Base-by-base conservation (phyloP, 2,113 vertebrate genomes). In the Seriola quinqueradiata region DNA sequence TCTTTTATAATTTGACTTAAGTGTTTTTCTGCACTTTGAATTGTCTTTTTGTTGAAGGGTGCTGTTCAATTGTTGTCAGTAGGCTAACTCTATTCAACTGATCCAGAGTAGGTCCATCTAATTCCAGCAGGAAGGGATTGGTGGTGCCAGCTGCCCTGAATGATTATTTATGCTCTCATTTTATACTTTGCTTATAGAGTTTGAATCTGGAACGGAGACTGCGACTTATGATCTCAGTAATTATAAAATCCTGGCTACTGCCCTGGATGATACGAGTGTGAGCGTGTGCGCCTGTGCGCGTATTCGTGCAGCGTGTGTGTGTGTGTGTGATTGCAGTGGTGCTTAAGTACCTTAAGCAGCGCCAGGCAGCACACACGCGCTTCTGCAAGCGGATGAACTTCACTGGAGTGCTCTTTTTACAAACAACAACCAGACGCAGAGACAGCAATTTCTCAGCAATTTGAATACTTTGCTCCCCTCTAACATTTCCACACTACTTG, bases 281-380 rank as follows among this genome's bases (percentile, higher is more conserved):
- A n/a, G 38, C 52, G 59, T 16, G 16, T 9, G 42, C 8, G 38
- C 52, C 46, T 16, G 16, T 9, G 42, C 8, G 23, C 10, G 48
- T 10, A 7, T 13, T 1, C 14, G 75, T 36, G 67, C 16, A 23
- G 25, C 8, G 34, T 52, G 55, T 38, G 23, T 12, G 48, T 23
- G 52, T 40, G 52, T 34, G 75, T 21, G 71, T 36, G 38, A 17
- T 44, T 23, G 74, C 66, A 10, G 59, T 7, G 70, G 52, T 17
- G 42, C 70, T 89, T 86, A 90, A 91, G 89, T 80, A 92, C 90
- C 87, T 36, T 75, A 92, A 93, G 92, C 81, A 93, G 92, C 90
- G 72, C 74, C 54, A 36, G 38, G 71, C 66, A 21, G 34, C 75
- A 44, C 87, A 79, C 52, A 76, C 67, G 46, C 81, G 64, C 60